Base-by-base conservation (phyloP, 2,888 invertebrate genomes). In the Ecliptopera silaceata region DNA sequence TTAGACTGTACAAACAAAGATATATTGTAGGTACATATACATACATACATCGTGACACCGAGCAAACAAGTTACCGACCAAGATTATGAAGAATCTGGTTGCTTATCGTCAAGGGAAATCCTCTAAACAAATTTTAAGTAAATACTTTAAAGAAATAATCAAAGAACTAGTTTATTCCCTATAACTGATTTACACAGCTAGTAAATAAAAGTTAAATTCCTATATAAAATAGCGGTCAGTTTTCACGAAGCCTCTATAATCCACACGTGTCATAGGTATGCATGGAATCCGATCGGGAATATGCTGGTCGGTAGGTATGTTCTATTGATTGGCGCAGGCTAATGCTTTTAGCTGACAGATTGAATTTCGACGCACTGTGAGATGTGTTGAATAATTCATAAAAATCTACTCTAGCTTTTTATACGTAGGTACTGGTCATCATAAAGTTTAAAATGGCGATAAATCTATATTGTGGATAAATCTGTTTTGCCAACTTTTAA, bases 201-300 rank as follows among this genome's bases (percentile, higher is more conserved):
- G 22, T 22, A 22, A 6, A 22, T 4, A 8, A 26, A 26, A 26
- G 2, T 15, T 13, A 50, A 69, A 66, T 66, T 63, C 47, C 56
- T 47, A 54, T 63, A 71, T 71, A 71, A 70, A 70, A 64, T 68
- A 70, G 69, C 65, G 59, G 34, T 55, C 66, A 49, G 55, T 57
- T 69, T 66, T 61, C 17, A 39, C 43, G 47, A 66, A 72, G 60
- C 63, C 65, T 32, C 52, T 68, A 66, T 71, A 68, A 69, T 70
- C 66, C 59, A 49, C 59, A 57, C 56, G 60, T 36, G 36, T 34
- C 34, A n/a, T n/a, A n/a, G n/a, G 45, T 53, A 45, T 49, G 54
- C 63, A 62, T 58, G 60, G 60, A 64, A 66, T 66, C 55, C 59
- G 54, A 64, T 64, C 64, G 66, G 56, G 63, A 70, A 68, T 69